Evolutionary conservation across 2,113 vertebrate genomes (phyloP).

Genomic region (Damaliscus lunatus): DNA sequence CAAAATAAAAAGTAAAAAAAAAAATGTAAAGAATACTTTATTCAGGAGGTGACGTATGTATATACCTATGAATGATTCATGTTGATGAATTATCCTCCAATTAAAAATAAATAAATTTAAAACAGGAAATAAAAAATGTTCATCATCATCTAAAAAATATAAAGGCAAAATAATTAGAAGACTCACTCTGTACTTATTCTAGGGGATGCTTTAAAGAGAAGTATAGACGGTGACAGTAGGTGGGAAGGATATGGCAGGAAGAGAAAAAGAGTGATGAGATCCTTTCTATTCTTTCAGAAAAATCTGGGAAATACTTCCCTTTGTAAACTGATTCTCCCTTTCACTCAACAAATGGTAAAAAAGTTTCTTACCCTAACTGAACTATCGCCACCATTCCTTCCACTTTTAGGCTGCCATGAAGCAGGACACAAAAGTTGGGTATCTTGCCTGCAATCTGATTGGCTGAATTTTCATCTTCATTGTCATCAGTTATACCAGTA

Average conservation of each 20-base stretch:
- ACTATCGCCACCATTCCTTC: conserved; percentile 99
- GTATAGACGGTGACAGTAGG: not conserved
- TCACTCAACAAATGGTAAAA: not conserved
- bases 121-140: not conserved
- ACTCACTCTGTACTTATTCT: not conserved
- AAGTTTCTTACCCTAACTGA: conserved; percentile 90
- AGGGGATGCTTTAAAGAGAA: not conserved
- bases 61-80: not conserved
- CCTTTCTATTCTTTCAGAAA: not conserved
- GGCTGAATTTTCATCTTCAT: conserved; percentile 94
- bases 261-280: not conserved
- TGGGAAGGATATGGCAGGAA: not conserved
- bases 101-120: not conserved
- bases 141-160: not conserved
- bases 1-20: not conserved
- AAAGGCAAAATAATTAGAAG: not conserved
- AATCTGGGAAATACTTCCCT: not conserved
- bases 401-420: conserved; percentile 98
- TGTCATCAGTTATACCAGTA: conserved; percentile 92
- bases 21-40: not conserved
- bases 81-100: not conserved
- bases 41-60: not conserved
- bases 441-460: conserved; percentile 98
- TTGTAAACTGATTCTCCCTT: not conserved
- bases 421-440: conserved; percentile 97